Evolutionary conservation across 1,140 invertebrate genomes (phyloP).

Genomic region (Phymastichus coffea): DNA sequence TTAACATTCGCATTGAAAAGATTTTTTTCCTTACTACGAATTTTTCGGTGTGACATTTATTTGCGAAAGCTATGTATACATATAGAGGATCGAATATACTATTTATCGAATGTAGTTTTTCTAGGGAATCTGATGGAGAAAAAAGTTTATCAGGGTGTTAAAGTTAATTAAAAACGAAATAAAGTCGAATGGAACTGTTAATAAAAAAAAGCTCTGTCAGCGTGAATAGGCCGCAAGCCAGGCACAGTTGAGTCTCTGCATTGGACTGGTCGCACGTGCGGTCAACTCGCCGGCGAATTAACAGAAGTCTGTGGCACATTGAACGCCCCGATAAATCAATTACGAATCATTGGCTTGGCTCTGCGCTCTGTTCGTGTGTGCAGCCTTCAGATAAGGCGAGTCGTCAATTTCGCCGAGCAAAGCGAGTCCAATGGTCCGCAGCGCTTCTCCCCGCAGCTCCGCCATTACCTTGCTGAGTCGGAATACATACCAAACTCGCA

Average conservation of each 20-base stretch:
- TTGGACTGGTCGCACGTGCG: neutral
- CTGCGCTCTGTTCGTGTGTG: slow-evolving; percentile 6
- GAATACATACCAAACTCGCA: too few species aligned
- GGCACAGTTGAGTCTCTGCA: neutral
- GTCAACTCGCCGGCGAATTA: neutral
- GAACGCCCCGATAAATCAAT: slow-evolving; percentile 16
- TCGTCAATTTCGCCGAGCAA: too few species aligned
- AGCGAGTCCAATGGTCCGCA: too few species aligned
- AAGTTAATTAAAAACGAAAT: too few species aligned
- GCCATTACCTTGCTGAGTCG: too few species aligned
- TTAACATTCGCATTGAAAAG: too few species aligned
- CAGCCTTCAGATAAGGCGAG: slow-evolving; percentile 2
- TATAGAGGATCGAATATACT: too few species aligned
- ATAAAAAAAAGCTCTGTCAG: neutral
- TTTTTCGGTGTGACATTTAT: too few species aligned
- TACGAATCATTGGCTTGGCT: slow-evolving; percentile 14
- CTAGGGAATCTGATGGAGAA: neutral
- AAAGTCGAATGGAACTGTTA: neutral
- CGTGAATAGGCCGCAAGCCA: too few species aligned
- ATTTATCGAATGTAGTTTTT: neutral
- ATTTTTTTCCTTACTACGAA: too few species aligned
- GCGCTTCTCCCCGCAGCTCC: too few species aligned
- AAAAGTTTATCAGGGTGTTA: neutral
- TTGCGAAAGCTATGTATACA: too few species aligned
- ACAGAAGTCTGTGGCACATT: slow-evolving; percentile 1